Evolutionary conservation across 2,888 invertebrate species (phyloP).

Genomic region (Spodoptera picta): DNA sequence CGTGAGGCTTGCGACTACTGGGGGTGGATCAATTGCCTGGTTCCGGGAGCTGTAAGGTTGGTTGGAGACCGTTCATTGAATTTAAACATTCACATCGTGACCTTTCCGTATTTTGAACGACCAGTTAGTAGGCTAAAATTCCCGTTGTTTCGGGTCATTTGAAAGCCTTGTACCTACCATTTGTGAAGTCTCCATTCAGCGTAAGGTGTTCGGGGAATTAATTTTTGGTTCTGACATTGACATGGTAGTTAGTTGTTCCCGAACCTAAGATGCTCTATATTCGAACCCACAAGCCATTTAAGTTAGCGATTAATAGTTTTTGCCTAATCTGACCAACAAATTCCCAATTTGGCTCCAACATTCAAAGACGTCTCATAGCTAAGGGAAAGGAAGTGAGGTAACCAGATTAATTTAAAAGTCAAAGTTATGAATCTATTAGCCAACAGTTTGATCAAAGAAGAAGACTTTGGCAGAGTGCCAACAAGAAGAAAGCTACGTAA

Average conservation of each 20-base stretch:
- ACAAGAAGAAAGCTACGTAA: slow-evolving; percentile 19
- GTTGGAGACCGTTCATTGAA: slow-evolving; percentile 23
- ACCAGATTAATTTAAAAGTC: slow-evolving; percentile 20
- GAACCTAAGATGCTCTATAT: too few relatives aligned
- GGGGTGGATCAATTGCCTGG: slow-evolving; percentile 22
- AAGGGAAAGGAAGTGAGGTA: slow-evolving; percentile 1
- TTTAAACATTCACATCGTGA: slow-evolving; percentile 20
- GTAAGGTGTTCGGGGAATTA: too few relatives aligned
- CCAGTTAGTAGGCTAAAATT: neutral
- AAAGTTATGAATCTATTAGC: slow-evolving; percentile 45
- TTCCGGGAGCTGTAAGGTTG: slow-evolving; percentile 1
- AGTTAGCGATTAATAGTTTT: too few relatives aligned
- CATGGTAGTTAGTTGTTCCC: too few relatives aligned
- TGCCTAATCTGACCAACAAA: too few relatives aligned
- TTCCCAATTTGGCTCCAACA: too few relatives aligned
- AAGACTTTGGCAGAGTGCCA: slow-evolving; percentile 34
- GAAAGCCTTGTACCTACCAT: too few relatives aligned
- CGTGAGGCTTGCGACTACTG: slow-evolving; percentile 10
- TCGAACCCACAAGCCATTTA: too few relatives aligned
- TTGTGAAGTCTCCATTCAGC: too few relatives aligned
- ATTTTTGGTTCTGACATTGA: too few relatives aligned
- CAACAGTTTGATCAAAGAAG: slow-evolving; percentile 39
- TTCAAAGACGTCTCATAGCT: too few relatives aligned
- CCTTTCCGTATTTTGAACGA: neutral
- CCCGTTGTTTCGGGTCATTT: too few relatives aligned